Evolutionary conservation across 2,888 invertebrate species (phyloP).

Genomic region (Alviniconcha strummeri): DNA sequence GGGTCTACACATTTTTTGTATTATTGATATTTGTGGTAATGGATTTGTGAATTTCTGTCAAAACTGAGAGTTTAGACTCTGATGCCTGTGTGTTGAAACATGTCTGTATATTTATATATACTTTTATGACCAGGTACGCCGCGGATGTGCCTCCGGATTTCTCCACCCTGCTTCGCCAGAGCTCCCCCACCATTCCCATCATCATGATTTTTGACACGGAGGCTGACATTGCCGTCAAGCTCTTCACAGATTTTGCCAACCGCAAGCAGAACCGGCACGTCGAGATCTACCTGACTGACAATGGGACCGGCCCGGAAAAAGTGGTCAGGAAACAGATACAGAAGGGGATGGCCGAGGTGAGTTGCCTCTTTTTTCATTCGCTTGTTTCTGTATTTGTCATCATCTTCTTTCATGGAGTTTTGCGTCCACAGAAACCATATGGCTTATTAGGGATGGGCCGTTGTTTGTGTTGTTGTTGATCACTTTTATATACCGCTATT

Average conservation of each 20-base stretch:
- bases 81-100: neutral
- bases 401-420: too few species aligned
- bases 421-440: too few species aligned
- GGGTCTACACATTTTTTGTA: too few species aligned
- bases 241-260: slow-evolving; percentile 67
- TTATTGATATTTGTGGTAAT: too few species aligned
- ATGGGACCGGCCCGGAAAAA: slow-evolving; percentile 56
- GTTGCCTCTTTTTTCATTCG: neutral
- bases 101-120: neutral
- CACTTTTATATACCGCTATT: too few species aligned
- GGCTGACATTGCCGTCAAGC: slow-evolving; percentile 60
- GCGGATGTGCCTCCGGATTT: slow-evolving; percentile 66
- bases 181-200: slow-evolving; percentile 63
- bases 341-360: slow-evolving; percentile 67
- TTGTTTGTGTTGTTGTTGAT: too few species aligned
- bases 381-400: too few species aligned
- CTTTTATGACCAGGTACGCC: slow-evolving; percentile 53
- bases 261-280: slow-evolving; percentile 60
- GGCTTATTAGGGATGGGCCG: too few species aligned
- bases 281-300: slow-evolving; percentile 59
- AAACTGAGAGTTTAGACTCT: too few species aligned
- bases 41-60: too few species aligned
- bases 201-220: slow-evolving; percentile 66
- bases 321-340: slow-evolving; percentile 61
- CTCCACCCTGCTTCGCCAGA: slow-evolving; percentile 61